Evolutionary conservation across 2,888 invertebrate genomes (phyloP).

Genomic region (Zygothrica quintamaculata): DNA sequence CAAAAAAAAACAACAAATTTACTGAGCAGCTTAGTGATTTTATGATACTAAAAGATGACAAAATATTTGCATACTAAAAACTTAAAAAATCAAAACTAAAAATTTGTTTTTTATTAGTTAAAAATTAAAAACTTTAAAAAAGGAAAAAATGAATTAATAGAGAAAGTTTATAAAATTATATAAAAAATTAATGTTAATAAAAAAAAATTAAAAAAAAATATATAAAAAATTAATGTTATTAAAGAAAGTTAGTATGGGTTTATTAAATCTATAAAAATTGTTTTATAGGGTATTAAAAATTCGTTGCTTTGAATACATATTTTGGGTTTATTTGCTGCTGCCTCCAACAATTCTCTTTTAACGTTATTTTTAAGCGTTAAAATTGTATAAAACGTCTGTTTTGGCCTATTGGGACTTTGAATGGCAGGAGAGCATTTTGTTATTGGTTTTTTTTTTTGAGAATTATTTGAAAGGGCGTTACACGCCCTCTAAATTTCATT

Average conservation of each 20-base stretch:
- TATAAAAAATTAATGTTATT: too few relatives aligned
- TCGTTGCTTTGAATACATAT: not conserved
- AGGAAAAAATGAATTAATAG: too few relatives aligned
- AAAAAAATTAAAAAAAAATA: too few relatives aligned
- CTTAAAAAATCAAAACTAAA: too few relatives aligned
- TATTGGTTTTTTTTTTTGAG: constrained; percentile 34
- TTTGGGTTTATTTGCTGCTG: constrained; percentile 15
- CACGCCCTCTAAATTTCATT: constrained; percentile 81
- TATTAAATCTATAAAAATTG: too few relatives aligned
- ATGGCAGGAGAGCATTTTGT: constrained; percentile 18
- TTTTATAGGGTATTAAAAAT: constrained; percentile 19
- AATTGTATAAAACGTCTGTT: constrained; percentile 62
- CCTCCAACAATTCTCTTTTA: constrained; percentile 4
- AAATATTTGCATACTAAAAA: too few relatives aligned
- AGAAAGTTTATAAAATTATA: too few relatives aligned
- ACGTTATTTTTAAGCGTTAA: constrained; percentile 52
- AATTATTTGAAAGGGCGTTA: constrained; percentile 60
- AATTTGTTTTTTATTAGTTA: too few relatives aligned
- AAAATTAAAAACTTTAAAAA: too few relatives aligned
- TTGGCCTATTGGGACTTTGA: constrained; percentile 53
- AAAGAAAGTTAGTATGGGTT: too few relatives aligned
- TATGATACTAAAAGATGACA: too few relatives aligned
- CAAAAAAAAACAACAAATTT: constrained; percentile 6
- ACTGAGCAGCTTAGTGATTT: constrained; percentile 9
- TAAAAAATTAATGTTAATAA: too few relatives aligned